Conservation (phyloP, 2,113 vertebrate genomes). For the Oryctolagus cuniculus region DNA sequence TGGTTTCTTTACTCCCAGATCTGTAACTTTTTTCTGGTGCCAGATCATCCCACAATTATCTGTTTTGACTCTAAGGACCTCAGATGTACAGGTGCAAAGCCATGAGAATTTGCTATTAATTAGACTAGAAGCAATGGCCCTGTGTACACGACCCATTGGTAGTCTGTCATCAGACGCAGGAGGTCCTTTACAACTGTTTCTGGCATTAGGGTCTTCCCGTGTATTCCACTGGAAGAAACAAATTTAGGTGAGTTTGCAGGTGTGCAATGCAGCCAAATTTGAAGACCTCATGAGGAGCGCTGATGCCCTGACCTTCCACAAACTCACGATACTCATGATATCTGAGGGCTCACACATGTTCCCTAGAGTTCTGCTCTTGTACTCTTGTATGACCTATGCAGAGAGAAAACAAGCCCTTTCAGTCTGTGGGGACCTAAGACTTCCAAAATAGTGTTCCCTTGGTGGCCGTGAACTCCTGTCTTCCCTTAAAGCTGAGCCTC, state of each 20-base stretch:
- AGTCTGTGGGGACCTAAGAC: background rate
- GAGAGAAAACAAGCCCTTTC: background rate
- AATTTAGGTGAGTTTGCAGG: slow-evolving; percentile 66
- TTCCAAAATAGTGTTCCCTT: background rate
- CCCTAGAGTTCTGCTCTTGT: background rate
- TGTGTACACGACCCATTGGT: slow-evolving; percentile 74
- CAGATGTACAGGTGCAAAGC: slow-evolving; percentile 72
- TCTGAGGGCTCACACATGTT: background rate
- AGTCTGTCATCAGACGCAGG: slow-evolving; percentile 75
- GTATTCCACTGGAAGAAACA: slow-evolving; percentile 74
- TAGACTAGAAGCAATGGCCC: slow-evolving; percentile 61
- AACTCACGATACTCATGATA: slow-evolving; percentile 1
- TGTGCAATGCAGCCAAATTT: slow-evolving; percentile 52
- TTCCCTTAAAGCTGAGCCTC: background rate
- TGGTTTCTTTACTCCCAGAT: background rate
- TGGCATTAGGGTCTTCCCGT: slow-evolving; percentile 49
- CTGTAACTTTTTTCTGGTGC: background rate
- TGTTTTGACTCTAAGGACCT: background rate
- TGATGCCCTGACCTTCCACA: slow-evolving; percentile 62
- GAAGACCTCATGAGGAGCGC: background rate
- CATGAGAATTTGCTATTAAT: slow-evolving; percentile 83
- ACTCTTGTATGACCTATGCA: background rate
- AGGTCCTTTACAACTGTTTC: slow-evolving; percentile 77
- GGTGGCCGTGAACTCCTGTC: background rate
- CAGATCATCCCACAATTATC: background rate